A percentile compares a stretch with the other conserved stretches of the same genome.
Conservation (phyloP, 2,113 vertebrate genomes). For the Pollimyrus isidori region DNA sequence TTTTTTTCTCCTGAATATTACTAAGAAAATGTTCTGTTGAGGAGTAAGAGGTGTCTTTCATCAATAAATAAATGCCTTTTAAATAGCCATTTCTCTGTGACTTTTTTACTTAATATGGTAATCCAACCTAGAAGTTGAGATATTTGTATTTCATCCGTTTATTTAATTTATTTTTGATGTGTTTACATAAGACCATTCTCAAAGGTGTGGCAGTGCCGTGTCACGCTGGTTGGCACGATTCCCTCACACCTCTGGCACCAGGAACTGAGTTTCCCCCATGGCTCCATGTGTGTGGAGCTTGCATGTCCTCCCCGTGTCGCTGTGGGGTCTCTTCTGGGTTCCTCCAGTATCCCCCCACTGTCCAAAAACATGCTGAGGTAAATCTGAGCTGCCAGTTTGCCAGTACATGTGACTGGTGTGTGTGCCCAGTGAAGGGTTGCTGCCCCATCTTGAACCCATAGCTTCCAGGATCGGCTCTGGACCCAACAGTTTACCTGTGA, state of each 20-base stretch:
- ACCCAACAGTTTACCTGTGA: too few species aligned
- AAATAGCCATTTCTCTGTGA: conserved; percentile 35
- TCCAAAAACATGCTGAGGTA: background rate
- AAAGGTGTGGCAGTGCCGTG: background rate
- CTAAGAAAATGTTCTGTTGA: conserved; percentile 56
- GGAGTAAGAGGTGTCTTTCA: conserved; percentile 62
- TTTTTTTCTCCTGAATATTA: conserved; percentile 44
- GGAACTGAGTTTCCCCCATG: background rate
- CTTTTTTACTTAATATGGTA: background rate
- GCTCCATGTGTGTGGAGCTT: background rate
- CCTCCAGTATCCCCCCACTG: background rate
- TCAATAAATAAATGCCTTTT: conserved; percentile 74
- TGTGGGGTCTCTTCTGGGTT: background rate
- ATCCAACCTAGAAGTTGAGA: background rate
- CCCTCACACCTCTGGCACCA: background rate
- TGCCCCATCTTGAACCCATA: background rate
- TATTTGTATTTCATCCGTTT: background rate
- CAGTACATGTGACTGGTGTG: background rate
- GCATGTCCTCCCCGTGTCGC: background rate
- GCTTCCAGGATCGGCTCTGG: too few species aligned
- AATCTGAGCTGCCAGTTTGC: background rate
- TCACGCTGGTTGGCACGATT: background rate
- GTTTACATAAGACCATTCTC: background rate
- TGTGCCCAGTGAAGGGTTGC: background rate
- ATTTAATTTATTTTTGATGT: background rate